These are phyloP conservation scores for Podilymbus podiceps DNA, from an alignment of 2,113 vertebrate species.

Conservation along the genomic window DNA sequence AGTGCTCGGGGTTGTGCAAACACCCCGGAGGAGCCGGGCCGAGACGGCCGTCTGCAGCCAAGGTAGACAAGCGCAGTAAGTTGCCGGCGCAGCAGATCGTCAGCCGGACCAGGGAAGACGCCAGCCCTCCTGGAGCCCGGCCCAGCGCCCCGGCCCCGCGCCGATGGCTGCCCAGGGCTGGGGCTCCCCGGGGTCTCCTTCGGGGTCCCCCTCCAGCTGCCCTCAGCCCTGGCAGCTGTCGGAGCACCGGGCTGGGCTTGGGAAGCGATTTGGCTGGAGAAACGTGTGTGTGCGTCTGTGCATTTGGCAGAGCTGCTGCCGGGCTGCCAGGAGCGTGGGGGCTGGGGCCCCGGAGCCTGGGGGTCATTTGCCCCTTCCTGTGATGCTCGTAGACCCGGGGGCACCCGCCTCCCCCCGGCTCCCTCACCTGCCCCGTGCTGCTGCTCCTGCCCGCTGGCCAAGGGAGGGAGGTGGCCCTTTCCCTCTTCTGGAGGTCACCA, in stretches of 20 bases:
- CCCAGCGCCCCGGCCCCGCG: fast-evolving
- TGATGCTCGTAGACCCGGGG: fast-evolving
- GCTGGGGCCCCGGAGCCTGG: fast-evolving
- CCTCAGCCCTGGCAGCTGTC: not conserved
- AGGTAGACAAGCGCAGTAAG: not conserved
- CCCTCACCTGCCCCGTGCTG: too few species aligned
- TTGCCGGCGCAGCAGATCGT: not conserved
- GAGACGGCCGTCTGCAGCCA: not conserved
- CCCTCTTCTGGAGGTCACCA: not conserved
- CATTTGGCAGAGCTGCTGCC: not conserved
- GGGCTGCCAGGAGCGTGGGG: not conserved
- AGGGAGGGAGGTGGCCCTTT: not conserved
- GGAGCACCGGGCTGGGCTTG: not conserved
- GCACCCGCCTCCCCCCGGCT: not conserved
- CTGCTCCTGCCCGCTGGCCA: fast-evolving
- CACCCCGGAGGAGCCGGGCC: not conserved
- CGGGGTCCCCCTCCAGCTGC: not conserved
- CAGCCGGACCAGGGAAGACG: not conserved
- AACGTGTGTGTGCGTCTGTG: too few species aligned
- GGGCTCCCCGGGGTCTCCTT: not conserved
- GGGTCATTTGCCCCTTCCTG: not conserved
- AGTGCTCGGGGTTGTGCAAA: not conserved
- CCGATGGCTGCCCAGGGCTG: not conserved
- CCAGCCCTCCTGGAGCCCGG: not conserved
- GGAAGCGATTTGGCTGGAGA: not conserved